Evolutionary conservation across 2,888 invertebrate genomes (phyloP).

Genomic region (Silvanus unidentatus): DNA sequence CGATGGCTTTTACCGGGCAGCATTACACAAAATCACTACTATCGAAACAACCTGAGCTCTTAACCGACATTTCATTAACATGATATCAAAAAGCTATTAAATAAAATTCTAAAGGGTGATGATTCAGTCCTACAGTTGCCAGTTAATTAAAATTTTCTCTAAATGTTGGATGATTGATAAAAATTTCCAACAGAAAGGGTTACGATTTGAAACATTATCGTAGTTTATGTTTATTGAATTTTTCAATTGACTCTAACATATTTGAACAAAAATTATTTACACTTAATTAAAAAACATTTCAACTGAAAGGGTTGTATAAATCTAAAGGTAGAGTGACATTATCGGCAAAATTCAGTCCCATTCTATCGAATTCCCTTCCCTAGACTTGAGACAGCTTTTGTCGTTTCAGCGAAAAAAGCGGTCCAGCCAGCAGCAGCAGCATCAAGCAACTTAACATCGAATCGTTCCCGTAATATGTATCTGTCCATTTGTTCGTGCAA

Average conservation of each 20-base stretch:
- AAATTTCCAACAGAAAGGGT: too few species aligned
- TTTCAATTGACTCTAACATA: too few species aligned
- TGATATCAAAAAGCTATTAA: too few species aligned
- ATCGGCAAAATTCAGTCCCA: conserved; percentile 34
- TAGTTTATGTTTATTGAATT: too few species aligned
- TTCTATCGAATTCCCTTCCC: conserved; percentile 36
- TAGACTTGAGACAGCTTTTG: conserved; percentile 34
- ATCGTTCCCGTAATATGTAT: conserved; percentile 15
- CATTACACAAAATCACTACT: conserved; percentile 32
- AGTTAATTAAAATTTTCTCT: too few species aligned
- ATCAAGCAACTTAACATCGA: conserved; percentile 10
- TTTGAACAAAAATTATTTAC: too few species aligned
- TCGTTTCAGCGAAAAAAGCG: conserved; percentile 42
- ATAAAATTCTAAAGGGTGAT: too few species aligned
- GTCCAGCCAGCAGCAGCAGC: conserved; percentile 17
- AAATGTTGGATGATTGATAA: too few species aligned
- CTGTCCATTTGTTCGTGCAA: neutral
- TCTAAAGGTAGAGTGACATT: conserved; percentile 43
- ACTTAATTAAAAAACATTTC: conserved; percentile 13
- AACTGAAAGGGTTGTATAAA: conserved; percentile 39
- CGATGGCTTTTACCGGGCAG: conserved; percentile 30
- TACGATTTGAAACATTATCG: too few species aligned
- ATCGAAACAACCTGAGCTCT: conserved; percentile 26
- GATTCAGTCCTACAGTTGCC: too few species aligned
- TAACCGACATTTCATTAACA: conserved; percentile 10